Conservation (phyloP, 2,113 vertebrate species). For the Danionella cerebrum region DNA sequence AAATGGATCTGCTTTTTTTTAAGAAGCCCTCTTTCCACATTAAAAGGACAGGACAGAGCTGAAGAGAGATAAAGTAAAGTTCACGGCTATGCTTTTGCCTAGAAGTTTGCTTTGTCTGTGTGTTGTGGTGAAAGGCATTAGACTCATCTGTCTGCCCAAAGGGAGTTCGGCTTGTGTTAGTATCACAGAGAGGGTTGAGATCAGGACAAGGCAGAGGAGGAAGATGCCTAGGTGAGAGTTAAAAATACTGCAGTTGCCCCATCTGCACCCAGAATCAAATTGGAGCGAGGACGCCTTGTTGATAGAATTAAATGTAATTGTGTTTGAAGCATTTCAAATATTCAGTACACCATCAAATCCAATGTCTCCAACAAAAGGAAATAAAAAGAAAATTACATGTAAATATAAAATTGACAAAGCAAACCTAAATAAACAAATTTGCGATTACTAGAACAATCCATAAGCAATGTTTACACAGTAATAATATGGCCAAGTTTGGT, state of each 20-base stretch:
- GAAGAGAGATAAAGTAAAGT: not conserved
- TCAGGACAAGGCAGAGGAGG: not conserved
- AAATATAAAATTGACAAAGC: no score
- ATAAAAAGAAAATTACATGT: no score
- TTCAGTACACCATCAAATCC: no score
- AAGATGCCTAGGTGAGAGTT: not conserved
- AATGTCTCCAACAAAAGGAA: no score
- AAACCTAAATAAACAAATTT: no score
- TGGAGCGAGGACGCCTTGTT: not conserved
- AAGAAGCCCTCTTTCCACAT: not conserved
- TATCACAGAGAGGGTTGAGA: not conserved
- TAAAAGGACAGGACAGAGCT: not conserved
- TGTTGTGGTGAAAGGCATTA: not conserved
- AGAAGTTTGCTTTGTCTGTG: not conserved
- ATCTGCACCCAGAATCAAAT: not conserved
- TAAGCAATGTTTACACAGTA: no score
- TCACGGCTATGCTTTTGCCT: not conserved
- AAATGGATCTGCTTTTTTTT: not conserved
- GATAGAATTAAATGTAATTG: not conserved
- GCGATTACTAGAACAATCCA: no score
- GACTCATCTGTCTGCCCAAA: not conserved
- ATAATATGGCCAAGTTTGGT: no score
- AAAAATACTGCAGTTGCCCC: not conserved
- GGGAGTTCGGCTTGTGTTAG: constrained; percentile 7
- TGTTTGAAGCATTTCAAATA: no score